Evolutionary conservation across 2,888 invertebrate genomes (phyloP).

Genomic region (Tolmerus cingulatus): DNA sequence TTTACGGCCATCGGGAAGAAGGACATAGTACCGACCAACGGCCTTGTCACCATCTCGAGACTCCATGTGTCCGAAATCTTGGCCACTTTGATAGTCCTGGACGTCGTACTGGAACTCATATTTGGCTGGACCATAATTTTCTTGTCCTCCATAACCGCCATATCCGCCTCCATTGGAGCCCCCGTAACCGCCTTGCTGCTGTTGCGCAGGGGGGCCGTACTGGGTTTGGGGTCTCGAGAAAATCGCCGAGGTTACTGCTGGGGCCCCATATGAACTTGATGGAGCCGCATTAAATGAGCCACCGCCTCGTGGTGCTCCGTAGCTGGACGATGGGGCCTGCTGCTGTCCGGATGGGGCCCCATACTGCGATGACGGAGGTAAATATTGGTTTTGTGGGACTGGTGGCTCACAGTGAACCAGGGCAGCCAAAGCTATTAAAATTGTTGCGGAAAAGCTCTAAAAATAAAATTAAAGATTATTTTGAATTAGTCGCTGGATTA

Average conservation of each 20-base stretch:
- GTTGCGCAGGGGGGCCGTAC: constrained; percentile 56
- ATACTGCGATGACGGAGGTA: constrained; percentile 63
- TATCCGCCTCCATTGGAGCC: constrained; percentile 48
- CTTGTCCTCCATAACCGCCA: constrained; percentile 54
- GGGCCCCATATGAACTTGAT: constrained; percentile 66
- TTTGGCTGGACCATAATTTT: constrained; percentile 71
- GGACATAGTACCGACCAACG: constrained; percentile 71
- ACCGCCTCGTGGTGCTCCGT: constrained; percentile 60
- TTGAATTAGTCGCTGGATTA: not conserved
- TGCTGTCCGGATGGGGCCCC: constrained; percentile 58
- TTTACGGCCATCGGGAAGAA: constrained; percentile 74
- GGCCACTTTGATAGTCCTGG: constrained; percentile 70
- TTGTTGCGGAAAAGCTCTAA: constrained; percentile 60
- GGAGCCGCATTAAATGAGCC: constrained; percentile 56
- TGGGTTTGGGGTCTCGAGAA: constrained; percentile 59
- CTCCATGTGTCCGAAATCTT: constrained; percentile 74
- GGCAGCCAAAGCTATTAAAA: constrained; percentile 58
- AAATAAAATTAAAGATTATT: constrained; percentile 37
- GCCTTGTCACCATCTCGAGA: constrained; percentile 71
- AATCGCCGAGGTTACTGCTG: constrained; percentile 66
- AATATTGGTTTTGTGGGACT: constrained; percentile 57
- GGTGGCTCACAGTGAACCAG: constrained; percentile 61
- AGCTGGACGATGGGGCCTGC: constrained; percentile 62
- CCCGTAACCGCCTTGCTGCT: constrained; percentile 47
- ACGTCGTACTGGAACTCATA: constrained; percentile 76